These are phyloP conservation scores for Oreochromis tanganicae DNA, from an alignment of 2,113 vertebrate genomes.

Conservation along the genomic window DNA sequence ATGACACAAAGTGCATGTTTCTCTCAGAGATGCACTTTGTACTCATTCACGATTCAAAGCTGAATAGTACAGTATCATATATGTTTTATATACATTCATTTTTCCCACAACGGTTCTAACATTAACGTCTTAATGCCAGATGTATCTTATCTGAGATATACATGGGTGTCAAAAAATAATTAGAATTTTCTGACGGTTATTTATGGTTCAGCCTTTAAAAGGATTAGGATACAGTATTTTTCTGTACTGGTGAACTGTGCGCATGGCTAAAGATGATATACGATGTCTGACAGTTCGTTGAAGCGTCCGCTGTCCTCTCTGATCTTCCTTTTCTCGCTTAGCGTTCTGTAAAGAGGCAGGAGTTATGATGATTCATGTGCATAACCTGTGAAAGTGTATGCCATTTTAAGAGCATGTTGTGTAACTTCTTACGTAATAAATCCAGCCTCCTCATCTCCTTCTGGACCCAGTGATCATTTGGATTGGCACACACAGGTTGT, in stretches of 20 bases:
- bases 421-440: not conserved
- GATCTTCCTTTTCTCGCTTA: not conserved
- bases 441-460: accelerated
- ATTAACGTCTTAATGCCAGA: not conserved
- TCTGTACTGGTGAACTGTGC: not conserved
- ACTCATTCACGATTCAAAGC: not conserved
- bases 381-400: not conserved
- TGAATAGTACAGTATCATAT: not conserved
- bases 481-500: conserved; percentile 45
- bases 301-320: not conserved
- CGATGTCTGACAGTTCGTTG: not conserved
- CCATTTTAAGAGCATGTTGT: not conserved
- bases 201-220: not conserved
- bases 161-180: not conserved
- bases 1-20: accelerated
- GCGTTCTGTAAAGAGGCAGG: not conserved
- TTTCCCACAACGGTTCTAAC: not conserved
- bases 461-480: not conserved
- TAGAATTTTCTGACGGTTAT: not conserved
- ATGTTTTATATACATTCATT: conserved; percentile 2
- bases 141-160: not conserved
- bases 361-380: not conserved
- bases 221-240: not conserved
- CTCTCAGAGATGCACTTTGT: accelerated
- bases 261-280: not conserved